Conservation (phyloP, 1,140 invertebrate species). For the Tenebrio molitor region DNA sequence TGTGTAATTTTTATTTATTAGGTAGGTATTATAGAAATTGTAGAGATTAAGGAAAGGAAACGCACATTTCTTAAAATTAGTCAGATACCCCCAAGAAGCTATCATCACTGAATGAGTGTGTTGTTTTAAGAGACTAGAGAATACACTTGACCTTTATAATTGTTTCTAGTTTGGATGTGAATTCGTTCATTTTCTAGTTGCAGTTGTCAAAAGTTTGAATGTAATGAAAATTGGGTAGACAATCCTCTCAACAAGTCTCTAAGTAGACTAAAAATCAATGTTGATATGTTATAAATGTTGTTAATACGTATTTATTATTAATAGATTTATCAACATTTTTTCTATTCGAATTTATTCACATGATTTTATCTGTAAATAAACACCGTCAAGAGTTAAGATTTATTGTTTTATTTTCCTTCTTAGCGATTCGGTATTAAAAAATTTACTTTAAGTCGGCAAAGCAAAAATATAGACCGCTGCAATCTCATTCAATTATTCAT, state of each 20-base stretch:
- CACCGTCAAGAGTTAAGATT: slow-evolving; percentile 11
- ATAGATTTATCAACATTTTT: slow-evolving; percentile 54
- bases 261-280: slow-evolving; percentile 47
- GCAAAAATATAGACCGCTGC: no score
- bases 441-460: no score
- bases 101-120: slow-evolving; percentile 19
- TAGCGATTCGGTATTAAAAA: no score
- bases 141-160: neutral
- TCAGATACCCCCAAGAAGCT: neutral
- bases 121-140: neutral
- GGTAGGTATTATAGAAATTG: slow-evolving; percentile 3
- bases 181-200: slow-evolving; percentile 11
- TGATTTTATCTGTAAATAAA: slow-evolving; percentile 55
- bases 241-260: slow-evolving; percentile 17
- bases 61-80: slow-evolving; percentile 27
- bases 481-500: no score
- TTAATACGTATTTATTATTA: slow-evolving; percentile 44
- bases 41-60: slow-evolving; percentile 1
- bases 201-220: neutral
- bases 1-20: neutral
- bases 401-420: neutral
- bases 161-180: slow-evolving; percentile 26
- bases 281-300: slow-evolving; percentile 54
- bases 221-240: slow-evolving; percentile 16
- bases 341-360: slow-evolving; percentile 50